Base-by-base conservation (phyloP, 2,888 invertebrate species). In the Drosophila niveifrons region DNA sequence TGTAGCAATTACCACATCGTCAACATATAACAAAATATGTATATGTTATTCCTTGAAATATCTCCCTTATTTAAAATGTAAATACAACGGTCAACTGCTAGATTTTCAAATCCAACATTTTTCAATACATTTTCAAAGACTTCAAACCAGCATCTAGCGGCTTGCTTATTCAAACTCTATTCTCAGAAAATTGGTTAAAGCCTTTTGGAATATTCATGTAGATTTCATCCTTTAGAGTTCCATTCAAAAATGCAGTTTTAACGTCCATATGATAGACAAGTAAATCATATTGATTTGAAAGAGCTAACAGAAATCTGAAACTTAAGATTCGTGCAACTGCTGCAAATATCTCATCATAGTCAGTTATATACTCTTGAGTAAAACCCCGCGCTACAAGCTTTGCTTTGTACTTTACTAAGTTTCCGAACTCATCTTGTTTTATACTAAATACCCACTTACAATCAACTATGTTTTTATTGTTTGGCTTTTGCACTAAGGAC, bases 81-180 rank as follows among this genome's bases (percentile, higher is more conserved):
- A 23, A 23, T 23, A 29, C 55, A 55, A 8, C 44, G 15, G 13
- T 46, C 46, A n/a, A 56, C 56, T 56, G 4, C 18, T 9, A 28
- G 10, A 36, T 34, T 56, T n/a, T 7, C 10, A 46, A 56, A 56
- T 18, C 56, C 56, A 34, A 46, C 10, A 10, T 44, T 11, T 36
- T 50, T 55, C 9, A 63, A 11, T 23, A 17, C 31, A 15, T 8
- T 41, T 61, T 61, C 23, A 18, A 36, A 61, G 0, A 23, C 23
- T 23, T 23, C 23, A 23, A 23, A 23, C 23, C 23, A 23, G 23
- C 23, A 23, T 23, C 23, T 47, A 10, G 47, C 57, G 6, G 57
- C 66, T 51, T 84, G 80, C 57, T 79, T 82, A 18, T 31, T n/a
- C 23, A 23, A 23, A 47, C 56, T 46, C 47, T 28, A 46, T 57